Percentiles rank a stretch among this genome's conserved stretches.
Evolutionary conservation across 2,113 vertebrate genomes (phyloP).

Genomic region (Oncorhynchus mykiss): DNA sequence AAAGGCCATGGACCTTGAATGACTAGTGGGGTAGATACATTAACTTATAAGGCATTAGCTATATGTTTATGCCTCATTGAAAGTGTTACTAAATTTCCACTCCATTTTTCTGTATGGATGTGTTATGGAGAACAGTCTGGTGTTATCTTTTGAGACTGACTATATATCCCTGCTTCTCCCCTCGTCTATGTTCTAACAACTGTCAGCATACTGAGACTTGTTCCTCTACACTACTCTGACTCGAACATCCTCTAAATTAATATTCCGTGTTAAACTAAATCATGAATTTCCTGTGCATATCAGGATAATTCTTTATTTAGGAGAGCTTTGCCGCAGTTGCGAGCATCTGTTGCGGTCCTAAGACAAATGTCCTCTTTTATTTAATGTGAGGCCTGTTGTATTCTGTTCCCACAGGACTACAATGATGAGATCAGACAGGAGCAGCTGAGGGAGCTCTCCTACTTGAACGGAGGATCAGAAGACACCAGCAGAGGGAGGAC

Average conservation of each 20-base stretch:
- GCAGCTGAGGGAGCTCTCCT: conserved; percentile 93
- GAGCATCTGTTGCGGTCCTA: conserved; percentile 7
- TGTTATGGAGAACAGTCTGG: no score
- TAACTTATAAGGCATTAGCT: no score
- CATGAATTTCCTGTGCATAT: background rate
- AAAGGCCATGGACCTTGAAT: no score
- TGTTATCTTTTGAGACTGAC: no score
- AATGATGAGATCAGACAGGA: conserved; percentile 99
- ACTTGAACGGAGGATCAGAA: conserved; percentile 94
- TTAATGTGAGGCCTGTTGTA: conserved; percentile 16
- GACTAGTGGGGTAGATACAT: no score
- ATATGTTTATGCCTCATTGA: no score
- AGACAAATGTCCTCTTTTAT: conserved; percentile 48
- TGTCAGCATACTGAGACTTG: background rate
- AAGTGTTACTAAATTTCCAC: no score
- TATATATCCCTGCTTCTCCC: background rate
- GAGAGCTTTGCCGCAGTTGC: background rate
- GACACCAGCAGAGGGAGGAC: conserved; percentile 86
- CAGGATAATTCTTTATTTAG: background rate
- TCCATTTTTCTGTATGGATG: no score
- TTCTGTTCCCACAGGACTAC: conserved; percentile 84
- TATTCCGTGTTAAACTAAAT: background rate
- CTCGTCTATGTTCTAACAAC: background rate
- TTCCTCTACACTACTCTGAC: conserved; percentile 1
- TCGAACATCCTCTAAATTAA: background rate